Percentiles rank a stretch among this genome's conserved stretches.
Conservation (phyloP, 2,797 vertebrate species). For the Pipistrellus nathusii region DNA sequence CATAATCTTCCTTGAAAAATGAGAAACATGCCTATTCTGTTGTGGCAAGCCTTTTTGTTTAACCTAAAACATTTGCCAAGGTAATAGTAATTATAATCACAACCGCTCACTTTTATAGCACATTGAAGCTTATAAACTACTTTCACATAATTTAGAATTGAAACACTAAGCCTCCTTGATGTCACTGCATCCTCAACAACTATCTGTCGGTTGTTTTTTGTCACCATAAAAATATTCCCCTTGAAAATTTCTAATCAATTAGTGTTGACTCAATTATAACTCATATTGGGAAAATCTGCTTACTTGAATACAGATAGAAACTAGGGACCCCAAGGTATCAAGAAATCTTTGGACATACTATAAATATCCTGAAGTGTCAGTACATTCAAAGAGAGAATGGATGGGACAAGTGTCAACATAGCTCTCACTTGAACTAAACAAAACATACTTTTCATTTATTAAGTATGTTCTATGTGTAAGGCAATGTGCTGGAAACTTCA, state of each 20-base stretch:
- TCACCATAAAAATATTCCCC: neutral
- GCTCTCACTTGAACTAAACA: constrained; percentile 29
- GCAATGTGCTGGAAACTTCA: neutral
- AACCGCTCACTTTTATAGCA: constrained; percentile 15
- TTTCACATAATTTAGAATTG: constrained; percentile 7
- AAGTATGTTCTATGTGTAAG: neutral
- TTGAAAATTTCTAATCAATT: neutral
- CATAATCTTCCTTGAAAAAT: neutral
- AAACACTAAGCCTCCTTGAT: neutral
- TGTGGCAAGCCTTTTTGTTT: neutral
- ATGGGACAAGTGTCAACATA: neutral
- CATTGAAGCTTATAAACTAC: neutral
- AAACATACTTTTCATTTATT: neutral
- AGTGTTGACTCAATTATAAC: neutral
- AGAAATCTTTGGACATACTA: neutral
- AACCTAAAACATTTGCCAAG: neutral
- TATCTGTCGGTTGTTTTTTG: neutral
- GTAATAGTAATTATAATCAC: neutral
- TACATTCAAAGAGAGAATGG: neutral
- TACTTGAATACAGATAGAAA: neutral
- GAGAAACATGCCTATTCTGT: neutral
- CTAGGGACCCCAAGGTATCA: neutral
- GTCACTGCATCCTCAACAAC: neutral
- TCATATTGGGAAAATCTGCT: neutral
- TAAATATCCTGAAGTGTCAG: neutral